phyloP scores from a whole-genome alignment of 2,113 vertebrate species.

The Herpetotheres cachinnans region DNA sequence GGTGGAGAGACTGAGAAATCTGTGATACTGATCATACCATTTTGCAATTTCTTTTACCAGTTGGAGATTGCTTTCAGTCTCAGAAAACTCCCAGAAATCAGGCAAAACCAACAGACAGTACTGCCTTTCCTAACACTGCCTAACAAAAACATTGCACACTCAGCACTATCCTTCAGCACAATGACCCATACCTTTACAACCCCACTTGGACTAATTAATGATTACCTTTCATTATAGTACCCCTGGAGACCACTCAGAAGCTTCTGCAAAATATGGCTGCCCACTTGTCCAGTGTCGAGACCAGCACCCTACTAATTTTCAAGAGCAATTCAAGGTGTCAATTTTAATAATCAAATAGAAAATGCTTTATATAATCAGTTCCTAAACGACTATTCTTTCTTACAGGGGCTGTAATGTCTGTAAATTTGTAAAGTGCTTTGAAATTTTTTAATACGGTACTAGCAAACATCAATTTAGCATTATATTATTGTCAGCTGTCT shows the following conservation, averaged over 20 bases:
- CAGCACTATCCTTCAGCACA: not conserved
- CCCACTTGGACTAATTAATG: not conserved
- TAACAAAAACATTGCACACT: not conserved
- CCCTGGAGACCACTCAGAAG: not conserved
- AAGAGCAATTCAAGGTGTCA: not conserved
- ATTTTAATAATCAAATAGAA: not conserved
- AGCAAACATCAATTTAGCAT: not conserved
- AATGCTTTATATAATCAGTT: not conserved
- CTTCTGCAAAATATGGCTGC: not conserved
- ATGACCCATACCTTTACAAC: not conserved
- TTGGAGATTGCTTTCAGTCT: not conserved
- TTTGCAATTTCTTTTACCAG: not conserved
- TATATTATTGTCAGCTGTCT: not conserved
- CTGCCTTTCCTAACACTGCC: not conserved
- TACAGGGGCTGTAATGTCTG: not conserved
- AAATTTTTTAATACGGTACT: not conserved
- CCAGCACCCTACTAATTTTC: not conserved
- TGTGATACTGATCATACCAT: not conserved
- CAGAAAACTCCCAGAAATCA: not conserved
- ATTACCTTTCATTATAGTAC: not conserved
- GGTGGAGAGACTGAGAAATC: not conserved
- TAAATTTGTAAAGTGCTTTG: not conserved
- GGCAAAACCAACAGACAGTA: not conserved
- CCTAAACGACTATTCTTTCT: not conserved
- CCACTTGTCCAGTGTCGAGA: not conserved